Percentiles rank a stretch among this genome's conserved stretches.
These are phyloP conservation scores for Pterostichus niger DNA, from an alignment of 2,888 invertebrate genomes.

Conservation along the genomic window DNA sequence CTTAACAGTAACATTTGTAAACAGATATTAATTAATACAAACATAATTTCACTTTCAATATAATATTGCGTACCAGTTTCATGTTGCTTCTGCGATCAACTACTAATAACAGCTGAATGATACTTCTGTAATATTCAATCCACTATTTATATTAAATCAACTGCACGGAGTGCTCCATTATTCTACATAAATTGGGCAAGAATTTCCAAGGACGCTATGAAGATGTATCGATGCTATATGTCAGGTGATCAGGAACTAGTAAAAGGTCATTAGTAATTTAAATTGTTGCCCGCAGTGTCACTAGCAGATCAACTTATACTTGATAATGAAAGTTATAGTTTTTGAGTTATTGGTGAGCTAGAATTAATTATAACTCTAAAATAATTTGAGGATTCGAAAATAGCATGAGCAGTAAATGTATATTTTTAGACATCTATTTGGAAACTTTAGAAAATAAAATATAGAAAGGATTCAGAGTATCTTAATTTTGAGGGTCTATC, in stretches of 20 bases:
- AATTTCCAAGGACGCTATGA: slow-evolving; percentile 50
- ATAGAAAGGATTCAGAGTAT: no score
- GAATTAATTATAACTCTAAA: no score
- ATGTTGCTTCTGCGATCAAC: slow-evolving; percentile 62
- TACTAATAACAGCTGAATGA: slow-evolving; percentile 48
- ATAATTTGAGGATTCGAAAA: no score
- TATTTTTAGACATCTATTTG: no score
- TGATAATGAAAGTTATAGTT: no score
- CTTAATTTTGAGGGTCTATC: no score
- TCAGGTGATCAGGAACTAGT: slow-evolving; percentile 2
- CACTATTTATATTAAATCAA: slow-evolving; percentile 58
- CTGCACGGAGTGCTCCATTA: slow-evolving; percentile 58
- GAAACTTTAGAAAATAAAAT: no score
- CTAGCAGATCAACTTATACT: neutral
- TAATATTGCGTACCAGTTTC: slow-evolving; percentile 67
- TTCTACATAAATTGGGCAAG: slow-evolving; percentile 64
- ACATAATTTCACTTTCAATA: neutral
- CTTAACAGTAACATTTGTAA: no score
- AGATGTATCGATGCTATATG: slow-evolving; percentile 36
- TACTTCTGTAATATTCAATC: slow-evolving; percentile 34
- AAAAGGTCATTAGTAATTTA: slow-evolving; percentile 42
- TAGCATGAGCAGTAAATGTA: no score
- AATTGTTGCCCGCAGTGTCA: slow-evolving; percentile 14
- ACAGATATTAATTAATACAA: neutral
- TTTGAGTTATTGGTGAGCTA: no score